Conservation (phyloP, 2,888 invertebrate species). For the Eristalis pertinax region DNA sequence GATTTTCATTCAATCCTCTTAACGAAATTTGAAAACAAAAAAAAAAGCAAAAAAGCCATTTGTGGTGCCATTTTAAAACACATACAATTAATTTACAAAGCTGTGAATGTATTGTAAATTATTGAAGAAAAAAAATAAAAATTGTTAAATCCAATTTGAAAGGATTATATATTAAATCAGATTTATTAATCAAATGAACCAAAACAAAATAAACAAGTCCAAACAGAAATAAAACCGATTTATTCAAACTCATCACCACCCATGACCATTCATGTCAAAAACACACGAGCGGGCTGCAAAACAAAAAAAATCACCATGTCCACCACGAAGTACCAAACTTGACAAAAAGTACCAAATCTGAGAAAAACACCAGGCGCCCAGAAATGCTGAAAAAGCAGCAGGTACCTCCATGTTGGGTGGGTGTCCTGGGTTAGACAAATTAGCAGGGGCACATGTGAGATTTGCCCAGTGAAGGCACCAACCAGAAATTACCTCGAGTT, state of each 20-base stretch:
- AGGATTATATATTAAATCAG: constrained; percentile 16
- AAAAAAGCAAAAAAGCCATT: too few species aligned
- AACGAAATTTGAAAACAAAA: background rate
- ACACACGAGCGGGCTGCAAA: background rate
- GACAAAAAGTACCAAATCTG: background rate
- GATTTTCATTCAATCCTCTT: constrained; percentile 13
- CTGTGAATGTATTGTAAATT: background rate
- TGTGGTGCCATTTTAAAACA: constrained; percentile 24
- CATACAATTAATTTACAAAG: constrained; percentile 22
- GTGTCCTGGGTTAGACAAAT: background rate
- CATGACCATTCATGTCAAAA: too few species aligned
- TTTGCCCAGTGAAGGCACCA: too few species aligned
- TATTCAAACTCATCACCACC: background rate
- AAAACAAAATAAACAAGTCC: constrained; percentile 8
- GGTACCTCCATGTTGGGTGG: background rate
- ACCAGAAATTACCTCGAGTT: too few species aligned
- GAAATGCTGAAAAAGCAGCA: background rate
- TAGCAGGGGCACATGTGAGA: background rate
- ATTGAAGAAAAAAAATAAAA: background rate
- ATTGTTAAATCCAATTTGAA: constrained; percentile 27
- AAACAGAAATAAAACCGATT: background rate
- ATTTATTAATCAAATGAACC: constrained; percentile 36
- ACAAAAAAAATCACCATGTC: background rate
- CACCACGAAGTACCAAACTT: too few species aligned
- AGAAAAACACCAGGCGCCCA: background rate